phyloP scores from a whole-genome alignment of 2,113 vertebrate species.

The Corapipo altera region DNA sequence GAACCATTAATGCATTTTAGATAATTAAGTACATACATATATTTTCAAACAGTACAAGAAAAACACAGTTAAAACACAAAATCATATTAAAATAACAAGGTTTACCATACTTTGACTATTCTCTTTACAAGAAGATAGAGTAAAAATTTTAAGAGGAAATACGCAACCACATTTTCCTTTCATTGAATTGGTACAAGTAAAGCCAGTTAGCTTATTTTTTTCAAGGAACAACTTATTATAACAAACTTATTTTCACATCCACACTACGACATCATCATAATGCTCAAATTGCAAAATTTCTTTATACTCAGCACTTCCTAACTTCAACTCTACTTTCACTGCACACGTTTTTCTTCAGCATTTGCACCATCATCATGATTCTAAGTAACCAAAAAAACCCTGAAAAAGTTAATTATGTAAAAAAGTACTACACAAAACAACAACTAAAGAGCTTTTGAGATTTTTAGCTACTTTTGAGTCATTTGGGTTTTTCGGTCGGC shows the following conservation, averaged over 20 bases:
- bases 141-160: background rate
- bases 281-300: background rate
- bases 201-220: background rate
- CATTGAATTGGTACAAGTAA: background rate
- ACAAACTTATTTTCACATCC: background rate
- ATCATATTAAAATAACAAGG: background rate
- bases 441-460: background rate
- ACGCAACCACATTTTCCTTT: background rate
- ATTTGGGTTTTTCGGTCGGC: background rate
- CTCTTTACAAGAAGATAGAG: background rate
- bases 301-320: background rate
- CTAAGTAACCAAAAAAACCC: background rate
- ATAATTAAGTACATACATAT: background rate
- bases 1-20: background rate
- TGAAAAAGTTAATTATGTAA: accelerated
- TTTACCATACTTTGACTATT: background rate
- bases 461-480: background rate
- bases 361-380: background rate
- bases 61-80: background rate
- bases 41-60: background rate
- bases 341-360: background rate
- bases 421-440: background rate
- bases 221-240: background rate
- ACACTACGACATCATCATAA: background rate
- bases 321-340: background rate